These are phyloP conservation scores for Eumerus sabulonum DNA, from an alignment of 2,888 invertebrate species.

Conservation along the genomic window DNA sequence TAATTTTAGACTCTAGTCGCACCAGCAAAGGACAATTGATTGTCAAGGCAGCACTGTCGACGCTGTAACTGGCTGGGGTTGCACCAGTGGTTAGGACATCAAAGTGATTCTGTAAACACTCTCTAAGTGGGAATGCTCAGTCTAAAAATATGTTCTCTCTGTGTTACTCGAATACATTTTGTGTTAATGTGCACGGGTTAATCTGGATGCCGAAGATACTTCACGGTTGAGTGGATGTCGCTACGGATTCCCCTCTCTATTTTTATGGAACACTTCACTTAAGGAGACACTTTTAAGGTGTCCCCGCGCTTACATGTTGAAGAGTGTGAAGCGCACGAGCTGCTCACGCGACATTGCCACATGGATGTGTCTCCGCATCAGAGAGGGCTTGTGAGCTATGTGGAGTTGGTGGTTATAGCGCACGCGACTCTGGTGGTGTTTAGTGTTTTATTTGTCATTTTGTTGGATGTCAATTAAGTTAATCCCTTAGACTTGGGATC, in stretches of 20 bases:
- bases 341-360: constrained; percentile 38
- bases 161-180: constrained; percentile 23
- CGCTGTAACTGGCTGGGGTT: background rate
- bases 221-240: constrained; percentile 58
- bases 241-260: constrained; percentile 12
- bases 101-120: constrained; percentile 8
- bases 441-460: constrained; percentile 64
- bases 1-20: constrained; percentile 30
- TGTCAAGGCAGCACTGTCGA: background rate
- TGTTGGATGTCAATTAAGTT: constrained; percentile 59
- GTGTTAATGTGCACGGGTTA: constrained; percentile 63
- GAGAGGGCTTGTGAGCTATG: constrained; percentile 19
- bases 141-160: constrained; percentile 53
- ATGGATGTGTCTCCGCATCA: constrained; percentile 18
- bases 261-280: constrained; percentile 61
- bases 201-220: constrained; percentile 54
- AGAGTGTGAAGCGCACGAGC: constrained; percentile 46
- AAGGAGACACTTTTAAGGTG: constrained; percentile 60
- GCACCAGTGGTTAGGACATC: too few relatives aligned
- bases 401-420: constrained; percentile 17
- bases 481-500: constrained; percentile 41
- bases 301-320: constrained; percentile 29
- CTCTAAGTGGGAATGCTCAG: constrained; percentile 29
- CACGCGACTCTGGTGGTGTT: constrained; percentile 26
- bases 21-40: constrained; percentile 6